A percentile compares a stretch with the other conserved stretches of the same genome.
phyloP scores from a whole-genome alignment of 2,113 vertebrate genomes.

The Pseudorectes ferrugineus region DNA sequence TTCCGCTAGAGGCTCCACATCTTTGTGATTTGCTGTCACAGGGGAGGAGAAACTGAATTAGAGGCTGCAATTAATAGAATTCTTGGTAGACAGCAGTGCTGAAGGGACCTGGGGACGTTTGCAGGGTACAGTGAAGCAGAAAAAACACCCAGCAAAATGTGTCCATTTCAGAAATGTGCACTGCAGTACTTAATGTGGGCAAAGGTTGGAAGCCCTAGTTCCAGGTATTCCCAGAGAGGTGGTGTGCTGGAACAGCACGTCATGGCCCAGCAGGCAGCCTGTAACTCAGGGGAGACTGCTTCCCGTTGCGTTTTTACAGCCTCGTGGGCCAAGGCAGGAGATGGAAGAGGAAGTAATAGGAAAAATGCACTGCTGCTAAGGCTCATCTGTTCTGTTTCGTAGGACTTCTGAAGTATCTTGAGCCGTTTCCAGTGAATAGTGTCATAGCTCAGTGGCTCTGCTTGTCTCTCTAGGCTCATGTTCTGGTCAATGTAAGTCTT shows the following conservation, averaged over 20 bases:
- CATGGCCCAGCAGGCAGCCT: neutral
- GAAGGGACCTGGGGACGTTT: neutral
- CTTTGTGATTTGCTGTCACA: neutral
- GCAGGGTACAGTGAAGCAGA: neutral
- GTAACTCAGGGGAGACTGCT: neutral
- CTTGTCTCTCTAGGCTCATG: neutral
- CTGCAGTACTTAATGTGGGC: accelerated
- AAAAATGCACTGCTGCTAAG: neutral
- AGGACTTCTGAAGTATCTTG: neutral
- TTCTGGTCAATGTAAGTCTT: neutral
- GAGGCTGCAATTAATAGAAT: neutral
- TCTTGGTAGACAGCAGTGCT: neutral
- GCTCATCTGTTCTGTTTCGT: neutral
- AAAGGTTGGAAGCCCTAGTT: neutral
- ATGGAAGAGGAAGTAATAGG: neutral
- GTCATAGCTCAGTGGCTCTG: neutral
- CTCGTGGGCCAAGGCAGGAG: neutral
- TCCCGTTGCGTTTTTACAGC: neutral
- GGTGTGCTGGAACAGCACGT: accelerated
- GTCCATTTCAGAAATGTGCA: neutral
- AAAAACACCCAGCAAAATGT: neutral
- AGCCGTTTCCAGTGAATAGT: neutral
- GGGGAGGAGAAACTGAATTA: neutral
- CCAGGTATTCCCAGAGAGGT: neutral
- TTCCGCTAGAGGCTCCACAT: neutral